Base-by-base conservation (phyloP, 2,797 vertebrate species). In the Potorous gilbertii region DNA sequence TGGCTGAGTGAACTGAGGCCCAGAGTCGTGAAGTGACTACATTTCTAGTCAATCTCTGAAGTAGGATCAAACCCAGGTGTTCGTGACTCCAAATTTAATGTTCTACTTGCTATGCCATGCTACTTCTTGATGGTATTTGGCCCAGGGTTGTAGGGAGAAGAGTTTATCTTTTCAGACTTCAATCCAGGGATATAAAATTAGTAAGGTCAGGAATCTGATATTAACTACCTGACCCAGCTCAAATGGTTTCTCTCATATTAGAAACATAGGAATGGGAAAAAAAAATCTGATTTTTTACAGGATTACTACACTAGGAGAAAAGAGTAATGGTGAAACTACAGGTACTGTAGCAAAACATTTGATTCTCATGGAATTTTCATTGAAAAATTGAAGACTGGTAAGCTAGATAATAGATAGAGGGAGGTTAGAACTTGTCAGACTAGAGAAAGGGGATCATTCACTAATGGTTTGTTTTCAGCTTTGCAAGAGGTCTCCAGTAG, bases 151-250 rank as follows among this genome's bases (percentile, higher is more conserved):
- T 18, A 81, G 74, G 40, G 40, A 81, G 8, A 46, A 46, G 62
- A 81, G 31, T 96, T 94, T 94, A 91, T 66, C 29, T 89, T 90
- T 12, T 54, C 28, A 24, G 40, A 59, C 5, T 50, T 94, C 10
- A 28, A 54, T 12, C 40, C 90, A 11, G 31, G 62, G 90, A 62
- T 89, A 54, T 5, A 34, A 94, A 21, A n/a, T 93, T 91, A 92
- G 6, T 91, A 56, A 94, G 28, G 6, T 54, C 55, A 87, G 57
- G 50, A 55, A 46, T 59, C 57, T 91, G n/a, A 27, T 57, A 66
- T 54, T 94, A n/a, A 24, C 54, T 92, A 21, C 21, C n/a, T 81
- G 74, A 81, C 11, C 66, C 8, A 81, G 21, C 8, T 21, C 40
- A 81, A 11, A 81, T 81, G 40, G 27, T 81, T 81, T 81, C 18